phyloP scores from a whole-genome alignment of 1,140 invertebrate genomes.

The Cotesia glomerata region DNA sequence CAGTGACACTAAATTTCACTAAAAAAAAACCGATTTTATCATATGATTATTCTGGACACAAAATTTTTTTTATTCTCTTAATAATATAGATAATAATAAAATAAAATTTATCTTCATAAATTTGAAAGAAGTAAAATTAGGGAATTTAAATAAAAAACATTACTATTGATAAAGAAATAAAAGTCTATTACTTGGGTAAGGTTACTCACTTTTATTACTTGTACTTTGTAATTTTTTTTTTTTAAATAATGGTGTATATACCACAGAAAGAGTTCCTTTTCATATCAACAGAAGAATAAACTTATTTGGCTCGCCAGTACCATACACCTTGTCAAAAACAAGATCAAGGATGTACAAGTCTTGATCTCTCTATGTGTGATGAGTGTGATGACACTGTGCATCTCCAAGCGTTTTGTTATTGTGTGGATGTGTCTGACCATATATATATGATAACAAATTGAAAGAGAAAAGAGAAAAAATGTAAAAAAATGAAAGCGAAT shows the following conservation, averaged over 20 bases:
- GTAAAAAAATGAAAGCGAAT: constrained; percentile 2
- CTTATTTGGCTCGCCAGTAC: constrained; percentile 6
- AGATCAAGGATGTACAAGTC: constrained; percentile 19
- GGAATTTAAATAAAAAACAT: too few relatives aligned
- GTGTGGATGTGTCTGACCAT: too few relatives aligned
- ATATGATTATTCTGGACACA: too few relatives aligned
- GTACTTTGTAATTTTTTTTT: too few relatives aligned
- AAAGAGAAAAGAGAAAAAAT: background rate
- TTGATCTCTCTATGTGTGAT: background rate
- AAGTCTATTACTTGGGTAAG: constrained; percentile 24
- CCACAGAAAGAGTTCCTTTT: background rate
- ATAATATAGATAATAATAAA: too few relatives aligned
- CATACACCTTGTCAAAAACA: constrained; percentile 4
- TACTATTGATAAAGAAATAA: constrained; percentile 12
- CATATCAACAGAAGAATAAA: background rate
- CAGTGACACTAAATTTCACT: too few relatives aligned
- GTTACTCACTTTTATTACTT: constrained; percentile 18
- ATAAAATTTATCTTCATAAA: too few relatives aligned
- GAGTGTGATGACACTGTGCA: background rate
- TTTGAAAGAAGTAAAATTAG: too few relatives aligned
- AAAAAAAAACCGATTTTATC: too few relatives aligned
- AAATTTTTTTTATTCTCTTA: too few relatives aligned
- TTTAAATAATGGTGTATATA: background rate
- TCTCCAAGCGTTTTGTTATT: background rate
- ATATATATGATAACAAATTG: background rate